Evolutionary conservation across 2,797 vertebrate genomes (phyloP).

Genomic region (Cheirogaleus major): DNA sequence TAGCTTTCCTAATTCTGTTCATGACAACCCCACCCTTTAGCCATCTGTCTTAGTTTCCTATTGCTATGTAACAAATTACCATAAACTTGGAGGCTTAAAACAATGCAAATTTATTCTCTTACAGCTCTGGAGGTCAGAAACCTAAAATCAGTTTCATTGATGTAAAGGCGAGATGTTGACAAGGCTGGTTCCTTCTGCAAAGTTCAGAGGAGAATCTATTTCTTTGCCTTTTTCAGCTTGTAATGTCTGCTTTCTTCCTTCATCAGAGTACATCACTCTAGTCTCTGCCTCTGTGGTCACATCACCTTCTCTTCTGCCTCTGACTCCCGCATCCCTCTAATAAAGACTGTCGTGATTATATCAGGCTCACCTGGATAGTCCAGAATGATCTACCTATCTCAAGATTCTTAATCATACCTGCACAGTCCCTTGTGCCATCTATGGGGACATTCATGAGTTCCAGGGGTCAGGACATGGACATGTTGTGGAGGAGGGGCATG

Average conservation of each 20-base stretch:
- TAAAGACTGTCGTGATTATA: background rate
- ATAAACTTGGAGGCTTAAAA: background rate
- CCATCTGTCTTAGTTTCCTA: background rate
- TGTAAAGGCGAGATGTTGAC: background rate
- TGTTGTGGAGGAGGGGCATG: background rate
- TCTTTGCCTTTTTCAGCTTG: background rate
- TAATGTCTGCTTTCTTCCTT: background rate
- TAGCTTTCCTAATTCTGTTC: background rate
- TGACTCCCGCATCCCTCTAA: background rate
- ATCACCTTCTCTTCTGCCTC: background rate
- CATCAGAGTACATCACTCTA: background rate
- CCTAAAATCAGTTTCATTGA: background rate
- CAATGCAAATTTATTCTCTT: background rate
- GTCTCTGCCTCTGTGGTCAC: background rate
- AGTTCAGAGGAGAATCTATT: background rate
- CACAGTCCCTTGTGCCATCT: background rate
- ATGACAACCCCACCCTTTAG: background rate
- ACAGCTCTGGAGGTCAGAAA: background rate
- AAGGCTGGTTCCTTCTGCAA: background rate
- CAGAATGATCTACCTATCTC: background rate
- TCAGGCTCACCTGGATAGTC: background rate
- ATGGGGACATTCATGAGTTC: background rate
- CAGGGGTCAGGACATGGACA: background rate
- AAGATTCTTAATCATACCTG: background rate
- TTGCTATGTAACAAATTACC: background rate